A percentile compares a stretch with the other conserved stretches of the same genome.
Conservation (phyloP, 2,888 invertebrate genomes). For the Tridacna crocea region DNA sequence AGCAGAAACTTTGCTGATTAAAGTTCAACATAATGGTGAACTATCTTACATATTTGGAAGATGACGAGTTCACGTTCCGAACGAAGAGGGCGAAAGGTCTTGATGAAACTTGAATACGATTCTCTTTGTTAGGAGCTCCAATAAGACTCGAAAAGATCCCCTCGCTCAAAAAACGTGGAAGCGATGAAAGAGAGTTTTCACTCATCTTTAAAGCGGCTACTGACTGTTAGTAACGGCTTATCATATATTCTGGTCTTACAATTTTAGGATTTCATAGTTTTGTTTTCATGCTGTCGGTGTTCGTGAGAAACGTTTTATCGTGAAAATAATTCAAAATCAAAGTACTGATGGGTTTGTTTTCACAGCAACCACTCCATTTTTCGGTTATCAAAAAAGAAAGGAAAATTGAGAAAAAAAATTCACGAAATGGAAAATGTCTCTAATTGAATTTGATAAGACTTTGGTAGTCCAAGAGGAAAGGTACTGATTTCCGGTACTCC, state of each 20-base stretch:
- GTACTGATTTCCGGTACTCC: too few relatives aligned
- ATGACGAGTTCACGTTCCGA: constrained; percentile 26
- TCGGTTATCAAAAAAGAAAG: too few relatives aligned
- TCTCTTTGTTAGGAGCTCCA: constrained; percentile 14
- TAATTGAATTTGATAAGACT: too few relatives aligned
- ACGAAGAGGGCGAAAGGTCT: constrained; percentile 41
- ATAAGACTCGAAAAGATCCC: constrained; percentile 33
- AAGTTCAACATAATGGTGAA: too few relatives aligned
- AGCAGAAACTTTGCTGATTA: too few relatives aligned
- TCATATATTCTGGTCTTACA: background rate
- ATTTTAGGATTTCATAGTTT: background rate
- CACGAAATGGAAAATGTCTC: too few relatives aligned
- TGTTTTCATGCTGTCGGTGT: constrained; percentile 22
- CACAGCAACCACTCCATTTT: too few relatives aligned
- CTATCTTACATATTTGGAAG: constrained; percentile 20
- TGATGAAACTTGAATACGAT: background rate
- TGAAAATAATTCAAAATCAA: background rate
- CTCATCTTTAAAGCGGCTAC: background rate
- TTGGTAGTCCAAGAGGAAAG: too few relatives aligned
- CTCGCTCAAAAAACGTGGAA: constrained; percentile 22
- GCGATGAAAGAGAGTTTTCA: background rate
- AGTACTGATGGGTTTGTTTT: background rate
- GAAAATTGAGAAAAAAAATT: too few relatives aligned
- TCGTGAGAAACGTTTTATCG: background rate
- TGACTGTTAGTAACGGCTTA: background rate